A percentile compares a stretch with the other conserved stretches of the same genome.
Evolutionary conservation across 2,797 vertebrate species (phyloP).

Genomic region (Melanotaenia trifasciata): DNA sequence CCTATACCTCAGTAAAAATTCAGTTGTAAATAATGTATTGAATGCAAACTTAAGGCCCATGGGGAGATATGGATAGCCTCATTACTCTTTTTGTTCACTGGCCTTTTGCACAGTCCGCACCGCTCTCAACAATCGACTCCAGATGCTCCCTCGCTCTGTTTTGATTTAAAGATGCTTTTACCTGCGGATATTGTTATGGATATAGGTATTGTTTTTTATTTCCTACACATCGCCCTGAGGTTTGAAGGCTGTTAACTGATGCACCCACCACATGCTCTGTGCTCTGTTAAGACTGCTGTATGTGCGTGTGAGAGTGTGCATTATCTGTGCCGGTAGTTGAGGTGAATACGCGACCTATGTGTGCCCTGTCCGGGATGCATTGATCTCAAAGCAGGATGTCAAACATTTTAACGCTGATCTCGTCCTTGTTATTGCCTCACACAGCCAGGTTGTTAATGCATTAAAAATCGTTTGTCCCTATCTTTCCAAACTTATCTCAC

Average conservation of each 20-base stretch:
- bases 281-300: conserved; percentile 47
- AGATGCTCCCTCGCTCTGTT: conserved; percentile 68
- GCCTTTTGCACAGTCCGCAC: conserved; percentile 71
- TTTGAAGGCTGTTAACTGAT: conserved; percentile 70
- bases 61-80: conserved; percentile 78
- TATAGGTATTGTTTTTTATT: conserved; percentile 77
- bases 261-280: conserved; percentile 69
- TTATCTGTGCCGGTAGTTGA: conserved; percentile 72
- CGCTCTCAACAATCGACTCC: conserved; percentile 71
- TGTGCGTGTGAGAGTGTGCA: conserved; percentile 45
- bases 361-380: conserved; percentile 80
- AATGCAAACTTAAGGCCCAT: conserved; percentile 83
- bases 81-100: conserved; percentile 80
- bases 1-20: conserved; percentile 80
- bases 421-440: conserved; percentile 84
- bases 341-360: conserved; percentile 64
- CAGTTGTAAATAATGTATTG: conserved; percentile 85
- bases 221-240: conserved; percentile 68
- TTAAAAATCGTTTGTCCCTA: conserved; percentile 91
- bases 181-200: conserved; percentile 81
- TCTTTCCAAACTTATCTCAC: conserved; percentile 87
- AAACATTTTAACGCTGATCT: conserved; percentile 87
- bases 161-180: conserved; percentile 83
- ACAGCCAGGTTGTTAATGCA: conserved; percentile 90
- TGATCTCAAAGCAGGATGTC: conserved; percentile 87